Base-by-base conservation (phyloP, 2,113 vertebrate genomes). In the Dissostichus mawsoni region DNA sequence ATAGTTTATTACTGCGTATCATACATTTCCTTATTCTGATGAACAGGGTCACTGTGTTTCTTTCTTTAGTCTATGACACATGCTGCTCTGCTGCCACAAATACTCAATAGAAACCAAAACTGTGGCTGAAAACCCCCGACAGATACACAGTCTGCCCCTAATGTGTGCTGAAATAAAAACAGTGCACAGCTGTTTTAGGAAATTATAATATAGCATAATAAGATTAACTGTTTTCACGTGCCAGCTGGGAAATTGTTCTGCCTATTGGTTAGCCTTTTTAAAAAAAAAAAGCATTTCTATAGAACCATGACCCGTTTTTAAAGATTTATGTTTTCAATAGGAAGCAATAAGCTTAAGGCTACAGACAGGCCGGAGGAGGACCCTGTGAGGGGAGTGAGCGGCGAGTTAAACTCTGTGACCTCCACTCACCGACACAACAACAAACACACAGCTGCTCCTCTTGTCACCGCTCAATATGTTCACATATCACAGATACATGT, bases 331-430 rank as follows among this genome's bases (percentile, higher is more conserved):
- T 51, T 51, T 67, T 51, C 64, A 67, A 5, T 11, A 51, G 16
- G 48, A 47, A 52, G 5, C 25, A 18, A 52, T 52, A 18, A 18
- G 48, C 45, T 29, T 50, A 2, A 14, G 20, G 17, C 47, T 51
- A 44, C 18, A 44, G 61, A 41, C 56, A 58, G 13, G 53, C 51
- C 6, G 20, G 13, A n/a, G 20, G 20, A 41, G 41, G 23, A 78
- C 25, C 8, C 41, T 5, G 2, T 3, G 10, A 17, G 13, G 4
- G 55, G 48, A 44, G 8, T 4, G 25, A 61, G 44, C 45, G 20
- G 51, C 70, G 36, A 1, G 45, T n/a, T 53, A 3, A 73, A 73
- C 45, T 62, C 56, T 10, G 56, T 69, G 66, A 61, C 76, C 67
- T 69, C 56, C 1, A 13, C 18, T 5, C 29, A 52, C 7, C 45